These are phyloP conservation scores for Phoeniculus purpureus DNA, from an alignment of 2,797 vertebrate genomes.

Conservation along the genomic window DNA sequence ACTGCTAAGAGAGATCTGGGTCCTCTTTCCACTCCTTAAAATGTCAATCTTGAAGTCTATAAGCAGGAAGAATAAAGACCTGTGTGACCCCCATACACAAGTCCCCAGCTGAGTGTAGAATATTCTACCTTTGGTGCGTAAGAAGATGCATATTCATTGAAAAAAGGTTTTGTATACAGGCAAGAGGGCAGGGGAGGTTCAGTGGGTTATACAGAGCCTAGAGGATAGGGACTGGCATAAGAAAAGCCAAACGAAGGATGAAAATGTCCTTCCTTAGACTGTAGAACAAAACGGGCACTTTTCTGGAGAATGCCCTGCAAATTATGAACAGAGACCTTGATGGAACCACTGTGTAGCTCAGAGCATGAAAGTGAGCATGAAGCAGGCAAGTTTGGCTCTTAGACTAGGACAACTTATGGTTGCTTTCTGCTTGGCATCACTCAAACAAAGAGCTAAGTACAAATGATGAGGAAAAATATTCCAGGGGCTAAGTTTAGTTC, in stretches of 20 bases:
- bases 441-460: slow-evolving; percentile 42
- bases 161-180: not conserved
- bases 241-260: not conserved
- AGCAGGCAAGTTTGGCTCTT: slow-evolving; percentile 14
- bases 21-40: not conserved
- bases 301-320: not conserved
- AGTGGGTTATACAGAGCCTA: not conserved
- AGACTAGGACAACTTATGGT: not conserved
- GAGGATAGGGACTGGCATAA: not conserved
- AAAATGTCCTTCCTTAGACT: not conserved
- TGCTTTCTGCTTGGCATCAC: not conserved
- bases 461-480: slow-evolving; percentile 5
- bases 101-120: not conserved
- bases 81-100: not conserved
- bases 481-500: slow-evolving; percentile 16
- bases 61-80: not conserved
- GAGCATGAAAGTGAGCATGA: not conserved
- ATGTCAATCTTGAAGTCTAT: not conserved
- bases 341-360: not conserved
- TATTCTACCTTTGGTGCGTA: not conserved
- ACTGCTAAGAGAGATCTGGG: not conserved
- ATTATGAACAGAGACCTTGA: not conserved
- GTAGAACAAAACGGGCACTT: not conserved
- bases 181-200: not conserved
- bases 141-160: not conserved